phyloP scores from a whole-genome alignment of 2,113 vertebrate genomes.

The Ceuthmochares aereus region DNA sequence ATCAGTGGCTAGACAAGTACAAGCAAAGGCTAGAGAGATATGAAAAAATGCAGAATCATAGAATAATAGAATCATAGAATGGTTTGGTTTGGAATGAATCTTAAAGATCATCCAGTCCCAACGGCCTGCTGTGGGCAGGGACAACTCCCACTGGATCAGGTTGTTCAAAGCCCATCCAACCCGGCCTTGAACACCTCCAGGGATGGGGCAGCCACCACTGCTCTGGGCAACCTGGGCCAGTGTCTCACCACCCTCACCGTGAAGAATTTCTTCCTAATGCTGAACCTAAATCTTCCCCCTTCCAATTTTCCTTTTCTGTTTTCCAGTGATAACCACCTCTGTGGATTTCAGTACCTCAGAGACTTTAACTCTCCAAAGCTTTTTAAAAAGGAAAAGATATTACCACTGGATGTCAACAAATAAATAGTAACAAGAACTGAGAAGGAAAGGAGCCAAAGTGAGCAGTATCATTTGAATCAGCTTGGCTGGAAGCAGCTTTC shows the following conservation, averaged over 20 bases:
- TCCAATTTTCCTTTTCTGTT: background rate
- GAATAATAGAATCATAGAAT: no score
- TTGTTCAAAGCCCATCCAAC: no score
- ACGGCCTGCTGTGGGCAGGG: no score
- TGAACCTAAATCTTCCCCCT: no score
- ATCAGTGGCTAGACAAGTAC: background rate
- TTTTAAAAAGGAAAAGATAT: background rate
- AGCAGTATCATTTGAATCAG: background rate
- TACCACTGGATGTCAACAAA: background rate
- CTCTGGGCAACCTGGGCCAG: no score
- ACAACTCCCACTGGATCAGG: no score
- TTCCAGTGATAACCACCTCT: background rate
- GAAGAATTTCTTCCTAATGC: no score
- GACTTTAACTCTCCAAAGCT: background rate
- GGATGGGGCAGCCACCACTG: no score
- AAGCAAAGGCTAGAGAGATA: background rate
- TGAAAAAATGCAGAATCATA: background rate
- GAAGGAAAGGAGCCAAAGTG: background rate
- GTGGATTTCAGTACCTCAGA: background rate
- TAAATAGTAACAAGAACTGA: background rate
- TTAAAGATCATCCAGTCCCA: no score
- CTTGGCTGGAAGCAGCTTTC: background rate
- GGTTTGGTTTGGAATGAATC: no score
- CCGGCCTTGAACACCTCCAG: no score
- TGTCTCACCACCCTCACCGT: no score